These are phyloP conservation scores for Zaprionus africanus DNA, from an alignment of 1,140 invertebrate genomes.

Conservation along the genomic window DNA sequence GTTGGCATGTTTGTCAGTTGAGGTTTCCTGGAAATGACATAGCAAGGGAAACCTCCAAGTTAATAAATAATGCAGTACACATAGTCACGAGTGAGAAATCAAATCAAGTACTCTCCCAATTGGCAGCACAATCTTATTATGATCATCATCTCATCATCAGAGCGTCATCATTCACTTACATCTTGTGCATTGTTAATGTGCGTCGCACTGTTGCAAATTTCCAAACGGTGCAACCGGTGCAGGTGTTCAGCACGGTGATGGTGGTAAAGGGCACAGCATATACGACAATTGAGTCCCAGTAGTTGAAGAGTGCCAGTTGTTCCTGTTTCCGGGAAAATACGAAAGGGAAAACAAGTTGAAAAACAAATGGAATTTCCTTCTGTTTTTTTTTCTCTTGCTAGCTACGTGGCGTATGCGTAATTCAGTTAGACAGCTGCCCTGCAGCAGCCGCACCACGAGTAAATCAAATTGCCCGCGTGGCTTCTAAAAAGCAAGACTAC, in stretches of 20 bases:
- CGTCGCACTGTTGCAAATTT: slow-evolving; percentile 86
- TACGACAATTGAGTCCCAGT: slow-evolving; percentile 89
- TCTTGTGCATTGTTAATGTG: slow-evolving; percentile 85
- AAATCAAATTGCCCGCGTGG: slow-evolving; percentile 10
- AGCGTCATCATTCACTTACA: slow-evolving; percentile 41
- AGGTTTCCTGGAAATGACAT: slow-evolving; percentile 52
- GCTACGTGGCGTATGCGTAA: slow-evolving; percentile 44
- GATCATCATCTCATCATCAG: background rate
- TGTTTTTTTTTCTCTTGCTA: background rate
- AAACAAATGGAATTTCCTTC: background rate
- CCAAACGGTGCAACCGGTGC: slow-evolving; percentile 88
- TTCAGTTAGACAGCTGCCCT: slow-evolving; percentile 17
- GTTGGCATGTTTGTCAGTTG: slow-evolving; percentile 71
- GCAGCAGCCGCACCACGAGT: background rate
- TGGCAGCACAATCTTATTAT: slow-evolving; percentile 8
- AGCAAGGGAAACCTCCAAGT: background rate
- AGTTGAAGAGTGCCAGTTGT: slow-evolving; percentile 87
- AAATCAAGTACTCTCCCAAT: slow-evolving; percentile 22
- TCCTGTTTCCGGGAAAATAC: slow-evolving; percentile 50
- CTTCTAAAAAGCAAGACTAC: background rate
- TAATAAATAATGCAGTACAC: slow-evolving; percentile 16
- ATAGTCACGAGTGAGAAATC: background rate
- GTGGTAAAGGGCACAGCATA: slow-evolving; percentile 89
- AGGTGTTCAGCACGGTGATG: slow-evolving; percentile 89
- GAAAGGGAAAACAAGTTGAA: background rate